These are phyloP conservation scores for Zosterops japonicus DNA, from an alignment of 2,113 vertebrate species.

Conservation along the genomic window DNA sequence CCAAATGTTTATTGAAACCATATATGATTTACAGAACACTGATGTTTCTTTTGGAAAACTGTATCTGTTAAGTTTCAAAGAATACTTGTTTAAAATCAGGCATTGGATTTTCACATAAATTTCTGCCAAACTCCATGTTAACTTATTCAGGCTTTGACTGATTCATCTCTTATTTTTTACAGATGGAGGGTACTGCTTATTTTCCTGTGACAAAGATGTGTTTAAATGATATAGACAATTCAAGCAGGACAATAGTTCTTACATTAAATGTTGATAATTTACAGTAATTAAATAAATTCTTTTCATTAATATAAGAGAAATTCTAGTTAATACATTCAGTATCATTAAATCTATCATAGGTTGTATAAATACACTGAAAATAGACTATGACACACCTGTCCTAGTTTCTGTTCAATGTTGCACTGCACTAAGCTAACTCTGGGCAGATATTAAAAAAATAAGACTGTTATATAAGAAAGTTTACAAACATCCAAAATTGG, in stretches of 20 bases:
- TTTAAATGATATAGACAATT: neutral
- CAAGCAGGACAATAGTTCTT: neutral
- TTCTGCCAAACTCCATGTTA: slow-evolving; percentile 2
- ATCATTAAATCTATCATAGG: neutral
- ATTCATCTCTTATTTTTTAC: neutral
- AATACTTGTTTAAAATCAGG: slow-evolving; percentile 11
- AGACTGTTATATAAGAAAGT: neutral
- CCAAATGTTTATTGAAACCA: slow-evolving; percentile 49
- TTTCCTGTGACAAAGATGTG: neutral
- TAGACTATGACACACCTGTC: neutral
- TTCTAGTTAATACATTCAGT: neutral
- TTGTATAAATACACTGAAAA: neutral
- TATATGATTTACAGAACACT: neutral
- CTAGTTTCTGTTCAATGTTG: neutral
- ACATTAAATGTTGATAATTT: neutral
- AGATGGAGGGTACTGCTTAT: neutral
- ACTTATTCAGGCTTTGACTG: neutral
- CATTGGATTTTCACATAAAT: neutral
- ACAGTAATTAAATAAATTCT: rapidly evolving
- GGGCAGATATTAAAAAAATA: neutral
- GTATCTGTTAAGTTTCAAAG: slow-evolving; percentile 35
- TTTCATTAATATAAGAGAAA: neutral
- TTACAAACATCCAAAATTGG: neutral
- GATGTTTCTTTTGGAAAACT: neutral
- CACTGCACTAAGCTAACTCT: neutral